These are phyloP conservation scores for Poeciliopsis turneri DNA, from an alignment of 2,797 vertebrate genomes.

Conservation along the genomic window DNA sequence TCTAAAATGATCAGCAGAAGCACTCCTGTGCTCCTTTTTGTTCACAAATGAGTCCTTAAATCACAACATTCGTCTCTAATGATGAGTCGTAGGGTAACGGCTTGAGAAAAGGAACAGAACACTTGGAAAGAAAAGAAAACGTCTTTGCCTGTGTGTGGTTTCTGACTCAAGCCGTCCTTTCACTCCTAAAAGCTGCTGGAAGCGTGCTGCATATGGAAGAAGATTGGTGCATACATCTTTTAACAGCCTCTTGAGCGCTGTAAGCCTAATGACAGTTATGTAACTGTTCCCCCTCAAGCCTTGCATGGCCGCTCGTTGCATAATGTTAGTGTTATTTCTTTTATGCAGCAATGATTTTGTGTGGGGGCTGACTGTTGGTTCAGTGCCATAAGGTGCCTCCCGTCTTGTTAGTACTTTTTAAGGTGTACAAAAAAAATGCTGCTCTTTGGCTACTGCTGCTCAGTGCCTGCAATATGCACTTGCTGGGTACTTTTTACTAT, in stretches of 20 bases:
- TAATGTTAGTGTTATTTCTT: conserved; percentile 56
- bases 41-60: not conserved
- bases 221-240: conserved; percentile 63
- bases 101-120: not conserved
- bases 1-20: conserved; percentile 17
- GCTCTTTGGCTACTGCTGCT: not conserved
- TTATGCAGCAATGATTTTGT: conserved; percentile 23
- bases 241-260: conserved; percentile 54
- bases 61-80: not conserved
- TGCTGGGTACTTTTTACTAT: not conserved
- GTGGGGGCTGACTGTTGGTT: conserved; percentile 9
- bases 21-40: not conserved
- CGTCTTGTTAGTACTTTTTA: not conserved
- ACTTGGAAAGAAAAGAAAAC: not conserved
- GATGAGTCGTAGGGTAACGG: not conserved
- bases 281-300: conserved; percentile 66
- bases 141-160: not conserved
- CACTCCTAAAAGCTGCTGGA: not conserved
- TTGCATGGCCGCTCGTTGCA: conserved; percentile 46
- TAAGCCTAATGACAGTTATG: conserved; percentile 65
- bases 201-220: conserved; percentile 51
- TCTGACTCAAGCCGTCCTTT: conserved; percentile 2
- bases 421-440: not conserved
- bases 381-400: conserved; percentile 3
- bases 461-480: not conserved